Conservation (phyloP, 2,113 vertebrate species). For the Tenebrosternarchus preto region DNA sequence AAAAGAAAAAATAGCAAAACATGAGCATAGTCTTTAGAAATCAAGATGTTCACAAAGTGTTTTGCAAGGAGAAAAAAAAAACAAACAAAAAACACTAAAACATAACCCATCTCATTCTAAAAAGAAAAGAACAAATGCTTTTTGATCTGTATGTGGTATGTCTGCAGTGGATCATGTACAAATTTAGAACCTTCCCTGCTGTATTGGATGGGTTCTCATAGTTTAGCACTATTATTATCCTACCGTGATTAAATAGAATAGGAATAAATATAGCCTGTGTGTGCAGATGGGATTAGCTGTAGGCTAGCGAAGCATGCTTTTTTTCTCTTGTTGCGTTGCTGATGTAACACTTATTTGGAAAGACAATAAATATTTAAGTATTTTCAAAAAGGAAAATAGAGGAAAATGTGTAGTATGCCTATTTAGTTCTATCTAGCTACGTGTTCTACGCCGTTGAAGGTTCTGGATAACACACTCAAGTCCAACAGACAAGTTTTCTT, state of each 20-base stretch:
- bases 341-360: not conserved
- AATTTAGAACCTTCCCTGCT: slow-evolving; percentile 27
- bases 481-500: too few species aligned
- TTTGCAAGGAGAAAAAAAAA: not conserved
- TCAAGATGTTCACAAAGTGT: not conserved
- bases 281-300: too few species aligned
- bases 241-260: slow-evolving; percentile 3
- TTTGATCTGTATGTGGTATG: not conserved
- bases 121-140: not conserved
- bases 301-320: not conserved
- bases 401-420: too few species aligned
- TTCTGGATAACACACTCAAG: too few species aligned
- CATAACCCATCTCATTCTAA: too few species aligned
- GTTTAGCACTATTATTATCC: slow-evolving; percentile 22
- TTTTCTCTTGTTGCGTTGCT: not conserved
- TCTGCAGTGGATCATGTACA: slow-evolving; percentile 3
- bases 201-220: not conserved
- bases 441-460: too few species aligned
- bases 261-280: too few species aligned
- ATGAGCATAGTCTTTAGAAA: not conserved
- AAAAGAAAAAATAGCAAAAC: slow-evolving; percentile 15
- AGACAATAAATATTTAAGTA: not conserved
- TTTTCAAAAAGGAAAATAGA: too few species aligned
- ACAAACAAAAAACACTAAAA: too few species aligned
- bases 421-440: too few species aligned